Conservation (phyloP, 2,113 vertebrate species). For the Sinocyclocheilus anshuiensis region DNA sequence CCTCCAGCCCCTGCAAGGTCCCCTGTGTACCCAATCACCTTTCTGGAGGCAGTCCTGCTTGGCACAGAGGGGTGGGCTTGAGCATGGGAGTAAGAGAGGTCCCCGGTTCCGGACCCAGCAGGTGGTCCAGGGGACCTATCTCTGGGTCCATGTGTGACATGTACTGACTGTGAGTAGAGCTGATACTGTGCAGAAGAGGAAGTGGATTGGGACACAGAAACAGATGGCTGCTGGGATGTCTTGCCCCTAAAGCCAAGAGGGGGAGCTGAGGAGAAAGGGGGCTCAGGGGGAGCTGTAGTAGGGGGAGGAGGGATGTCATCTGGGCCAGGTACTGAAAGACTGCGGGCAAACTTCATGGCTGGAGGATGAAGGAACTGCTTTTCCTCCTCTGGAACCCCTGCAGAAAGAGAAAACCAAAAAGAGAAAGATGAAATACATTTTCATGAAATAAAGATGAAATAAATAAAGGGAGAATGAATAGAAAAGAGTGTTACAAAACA, state of each 20-base stretch:
- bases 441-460: too few species aligned
- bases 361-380: conserved; percentile 86
- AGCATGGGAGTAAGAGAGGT: conserved; percentile 71
- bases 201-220: conserved; percentile 75
- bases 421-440: neutral
- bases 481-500: neutral
- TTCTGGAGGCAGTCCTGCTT: conserved; percentile 75
- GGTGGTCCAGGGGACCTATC: conserved; percentile 69
- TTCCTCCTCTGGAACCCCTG: conserved; percentile 87
- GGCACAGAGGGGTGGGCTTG: conserved; percentile 68
- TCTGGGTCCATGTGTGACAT: conserved; percentile 69
- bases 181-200: conserved; percentile 79
- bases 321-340: conserved; percentile 88
- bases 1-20: conserved; percentile 65
- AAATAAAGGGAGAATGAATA: neutral
- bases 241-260: conserved; percentile 77
- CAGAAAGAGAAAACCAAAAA: conserved; percentile 35
- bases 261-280: conserved; percentile 85
- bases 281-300: conserved; percentile 88
- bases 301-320: conserved; percentile 92
- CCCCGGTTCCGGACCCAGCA: conserved; percentile 54
- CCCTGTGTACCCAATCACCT: conserved; percentile 71
- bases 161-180: conserved; percentile 72
- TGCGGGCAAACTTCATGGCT: conserved; percentile 87
- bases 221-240: conserved; percentile 77